These are phyloP conservation scores for Pogonocichla stellata DNA, from an alignment of 2,113 vertebrate species.

Conservation along the genomic window DNA sequence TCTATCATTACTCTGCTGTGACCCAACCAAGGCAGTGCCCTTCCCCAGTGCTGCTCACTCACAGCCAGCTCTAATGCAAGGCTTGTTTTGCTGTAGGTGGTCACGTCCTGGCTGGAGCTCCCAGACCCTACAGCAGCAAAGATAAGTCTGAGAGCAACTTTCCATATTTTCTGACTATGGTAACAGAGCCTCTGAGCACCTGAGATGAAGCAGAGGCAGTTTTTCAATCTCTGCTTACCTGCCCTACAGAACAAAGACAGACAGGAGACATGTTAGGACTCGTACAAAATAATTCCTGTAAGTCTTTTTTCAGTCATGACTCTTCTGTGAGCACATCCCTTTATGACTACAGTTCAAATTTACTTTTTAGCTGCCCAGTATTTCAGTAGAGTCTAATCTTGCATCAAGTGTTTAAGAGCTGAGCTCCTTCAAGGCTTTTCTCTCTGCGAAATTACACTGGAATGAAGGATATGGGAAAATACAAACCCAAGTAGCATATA, in stretches of 20 bases:
- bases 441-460: background rate
- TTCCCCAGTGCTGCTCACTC: background rate
- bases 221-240: background rate
- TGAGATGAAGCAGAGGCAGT: constrained; percentile 19
- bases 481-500: background rate
- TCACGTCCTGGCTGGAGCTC: background rate
- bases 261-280: background rate
- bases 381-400: background rate
- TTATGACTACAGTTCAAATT: background rate
- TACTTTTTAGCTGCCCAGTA: background rate
- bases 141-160: background rate
- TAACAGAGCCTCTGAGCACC: background rate
- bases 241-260: background rate
- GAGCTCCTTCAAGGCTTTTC: background rate
- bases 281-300: constrained; percentile 14
- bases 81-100: background rate
- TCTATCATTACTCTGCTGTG: background rate
- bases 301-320: background rate
- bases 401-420: background rate
- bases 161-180: background rate
- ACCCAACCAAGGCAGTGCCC: background rate
- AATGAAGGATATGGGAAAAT: background rate
- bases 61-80: background rate
- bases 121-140: background rate
- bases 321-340: background rate